phyloP scores from a whole-genome alignment of 2,797 vertebrate species.

The Argentina silus region DNA sequence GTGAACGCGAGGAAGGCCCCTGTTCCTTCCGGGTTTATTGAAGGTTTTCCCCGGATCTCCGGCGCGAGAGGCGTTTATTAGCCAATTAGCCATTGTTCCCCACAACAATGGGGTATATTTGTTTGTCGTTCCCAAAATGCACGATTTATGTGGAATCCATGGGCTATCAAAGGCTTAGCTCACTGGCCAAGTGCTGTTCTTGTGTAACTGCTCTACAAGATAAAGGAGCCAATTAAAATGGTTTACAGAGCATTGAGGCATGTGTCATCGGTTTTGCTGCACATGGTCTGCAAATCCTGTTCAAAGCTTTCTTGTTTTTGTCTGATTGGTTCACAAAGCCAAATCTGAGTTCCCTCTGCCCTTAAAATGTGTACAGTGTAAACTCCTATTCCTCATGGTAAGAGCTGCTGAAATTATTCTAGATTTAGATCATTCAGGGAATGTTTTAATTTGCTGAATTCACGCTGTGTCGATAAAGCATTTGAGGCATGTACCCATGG shows the following conservation, averaged over 20 bases:
- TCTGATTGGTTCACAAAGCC: background rate
- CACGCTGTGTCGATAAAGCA: slow-evolving; percentile 20
- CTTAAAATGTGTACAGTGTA: background rate
- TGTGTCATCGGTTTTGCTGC: background rate
- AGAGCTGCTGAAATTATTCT: background rate
- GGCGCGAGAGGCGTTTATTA: slow-evolving; percentile 31
- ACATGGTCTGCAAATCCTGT: background rate
- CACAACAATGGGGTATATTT: slow-evolving; percentile 10
- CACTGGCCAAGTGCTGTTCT: background rate
- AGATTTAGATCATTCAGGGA: background rate
- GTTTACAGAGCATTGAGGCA: background rate
- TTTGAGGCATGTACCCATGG: background rate
- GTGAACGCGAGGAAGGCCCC: slow-evolving; percentile 14
- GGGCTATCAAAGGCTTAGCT: slow-evolving; percentile 24
- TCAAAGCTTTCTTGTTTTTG: background rate
- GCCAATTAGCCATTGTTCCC: slow-evolving; percentile 34
- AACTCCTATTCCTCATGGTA: background rate
- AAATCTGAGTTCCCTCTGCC: background rate
- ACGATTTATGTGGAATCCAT: background rate
- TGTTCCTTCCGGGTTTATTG: slow-evolving; percentile 8
- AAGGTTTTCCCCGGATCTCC: slow-evolving; percentile 20
- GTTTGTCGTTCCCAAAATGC: slow-evolving; percentile 26
- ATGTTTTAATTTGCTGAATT: slow-evolving; percentile 20
- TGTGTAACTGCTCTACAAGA: background rate
- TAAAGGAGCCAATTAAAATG: slow-evolving; percentile 14